phyloP scores from a whole-genome alignment of 2,888 invertebrate genomes.

The Ditylenchus weischeri region DNA sequence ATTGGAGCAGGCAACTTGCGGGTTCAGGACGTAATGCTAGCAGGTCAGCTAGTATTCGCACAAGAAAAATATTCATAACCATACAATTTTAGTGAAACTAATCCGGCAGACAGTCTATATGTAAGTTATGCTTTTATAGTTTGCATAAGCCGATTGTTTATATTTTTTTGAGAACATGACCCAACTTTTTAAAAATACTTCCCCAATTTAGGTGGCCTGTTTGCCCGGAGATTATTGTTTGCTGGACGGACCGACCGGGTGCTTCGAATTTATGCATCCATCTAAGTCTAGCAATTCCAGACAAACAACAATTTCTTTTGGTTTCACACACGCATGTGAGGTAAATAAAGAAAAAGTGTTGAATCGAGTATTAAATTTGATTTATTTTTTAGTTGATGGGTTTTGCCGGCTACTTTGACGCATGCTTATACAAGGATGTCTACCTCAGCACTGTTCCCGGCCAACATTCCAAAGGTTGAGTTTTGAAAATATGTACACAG shows the following conservation, averaged over 20 bases:
- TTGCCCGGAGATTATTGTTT: slow-evolving; percentile 76
- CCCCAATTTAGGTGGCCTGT: slow-evolving; percentile 77
- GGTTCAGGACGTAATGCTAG: slow-evolving; percentile 8
- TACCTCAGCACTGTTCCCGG: slow-evolving; percentile 68
- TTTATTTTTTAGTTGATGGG: slow-evolving; percentile 64
- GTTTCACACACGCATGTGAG: slow-evolving; percentile 23
- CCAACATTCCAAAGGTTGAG: slow-evolving; percentile 11
- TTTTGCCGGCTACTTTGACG: slow-evolving; percentile 91
- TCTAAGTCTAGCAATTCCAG: slow-evolving; percentile 65
- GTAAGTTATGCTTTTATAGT: background rate
- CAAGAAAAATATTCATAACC: slow-evolving; percentile 2
- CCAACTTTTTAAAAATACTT: background rate
- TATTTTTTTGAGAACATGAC: background rate
- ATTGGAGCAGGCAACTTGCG: slow-evolving; percentile 9
- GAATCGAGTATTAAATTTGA: background rate
- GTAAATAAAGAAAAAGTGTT: slow-evolving; percentile 4
- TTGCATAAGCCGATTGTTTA: background rate
- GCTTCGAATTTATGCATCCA: slow-evolving; percentile 88
- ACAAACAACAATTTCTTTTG: slow-evolving; percentile 17
- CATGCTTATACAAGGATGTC: slow-evolving; percentile 78
- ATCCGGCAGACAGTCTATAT: background rate
- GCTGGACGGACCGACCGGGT: slow-evolving; percentile 66
- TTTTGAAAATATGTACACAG: too few species aligned
- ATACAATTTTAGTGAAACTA: background rate
- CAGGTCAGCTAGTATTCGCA: background rate